Conservation (phyloP, 2,888 invertebrate genomes). For the Linhomoeus sp. region DNA sequence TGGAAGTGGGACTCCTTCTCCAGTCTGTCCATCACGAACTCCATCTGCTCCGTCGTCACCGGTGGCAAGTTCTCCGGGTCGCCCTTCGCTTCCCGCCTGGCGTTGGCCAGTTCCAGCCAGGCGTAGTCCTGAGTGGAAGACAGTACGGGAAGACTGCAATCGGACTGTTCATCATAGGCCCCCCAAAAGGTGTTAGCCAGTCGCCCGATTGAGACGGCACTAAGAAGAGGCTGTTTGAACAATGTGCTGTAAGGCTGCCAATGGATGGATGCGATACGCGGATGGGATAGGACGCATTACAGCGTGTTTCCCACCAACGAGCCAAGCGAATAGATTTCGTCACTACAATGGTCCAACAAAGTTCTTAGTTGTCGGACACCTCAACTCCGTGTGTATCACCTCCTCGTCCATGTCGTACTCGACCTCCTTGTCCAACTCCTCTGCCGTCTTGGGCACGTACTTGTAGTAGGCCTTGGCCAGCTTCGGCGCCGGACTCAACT, state of each 20-base stretch:
- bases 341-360: no score
- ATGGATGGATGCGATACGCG: no score
- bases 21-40: constrained; percentile 84
- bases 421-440: constrained; percentile 64
- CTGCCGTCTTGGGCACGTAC: constrained; percentile 71
- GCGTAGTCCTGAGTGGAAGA: constrained; percentile 70
- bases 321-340: no score
- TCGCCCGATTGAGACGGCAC: no score
- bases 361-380: background rate
- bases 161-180: no score
- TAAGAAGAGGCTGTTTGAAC: no score
- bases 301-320: no score
- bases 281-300: no score
- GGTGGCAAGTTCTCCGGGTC: constrained; percentile 43
- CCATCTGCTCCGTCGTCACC: constrained; percentile 71
- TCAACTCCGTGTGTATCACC: constrained; percentile 17
- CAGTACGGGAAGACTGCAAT: no score
- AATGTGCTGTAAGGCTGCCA: no score
- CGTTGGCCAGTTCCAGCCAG: constrained; percentile 75
- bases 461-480: constrained; percentile 66
- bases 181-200: no score
- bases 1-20: constrained; percentile 95
- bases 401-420: constrained; percentile 98
- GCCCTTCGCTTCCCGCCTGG: constrained; percentile 35
- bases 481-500: constrained; percentile 49